Evolutionary conservation across 1,140 invertebrate species (phyloP).

Genomic region (Drosophila funebris): DNA sequence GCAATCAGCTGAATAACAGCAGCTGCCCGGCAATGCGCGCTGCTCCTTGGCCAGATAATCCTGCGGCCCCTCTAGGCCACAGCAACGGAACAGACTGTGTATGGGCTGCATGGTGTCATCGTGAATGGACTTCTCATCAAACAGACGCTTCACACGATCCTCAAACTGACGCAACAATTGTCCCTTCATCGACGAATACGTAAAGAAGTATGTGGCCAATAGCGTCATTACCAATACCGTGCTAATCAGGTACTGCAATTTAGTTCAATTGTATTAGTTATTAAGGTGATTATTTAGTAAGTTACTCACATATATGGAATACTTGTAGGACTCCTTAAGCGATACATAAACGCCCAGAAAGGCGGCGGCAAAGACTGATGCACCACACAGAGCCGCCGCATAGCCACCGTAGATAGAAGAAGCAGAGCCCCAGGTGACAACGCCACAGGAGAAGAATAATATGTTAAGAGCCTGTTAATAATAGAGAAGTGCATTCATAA

Average conservation of each 20-base stretch:
- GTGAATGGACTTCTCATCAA: constrained; percentile 39
- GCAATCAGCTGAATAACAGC: constrained; percentile 70
- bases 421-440: constrained; percentile 67
- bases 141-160: constrained; percentile 54
- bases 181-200: constrained; percentile 54
- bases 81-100: constrained; percentile 69
- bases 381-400: constrained; percentile 47
- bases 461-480: constrained; percentile 54
- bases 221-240: constrained; percentile 45
- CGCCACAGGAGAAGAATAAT: constrained; percentile 74
- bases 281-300: neutral
- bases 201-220: constrained; percentile 56
- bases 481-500: neutral
- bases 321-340: constrained; percentile 66
- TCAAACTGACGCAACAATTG: constrained; percentile 57
- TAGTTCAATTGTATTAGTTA: neutral
- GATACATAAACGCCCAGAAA: constrained; percentile 66
- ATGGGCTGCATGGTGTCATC: constrained; percentile 67
- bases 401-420: constrained; percentile 59
- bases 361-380: constrained; percentile 44
- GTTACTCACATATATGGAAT: constrained; percentile 63
- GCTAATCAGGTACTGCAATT: constrained; percentile 42
- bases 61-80: constrained; percentile 69
- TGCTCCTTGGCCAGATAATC: constrained; percentile 64
- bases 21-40: constrained; percentile 65